These are phyloP conservation scores for Choreutis nemorana DNA, from an alignment of 2,888 invertebrate species.

Conservation along the genomic window DNA sequence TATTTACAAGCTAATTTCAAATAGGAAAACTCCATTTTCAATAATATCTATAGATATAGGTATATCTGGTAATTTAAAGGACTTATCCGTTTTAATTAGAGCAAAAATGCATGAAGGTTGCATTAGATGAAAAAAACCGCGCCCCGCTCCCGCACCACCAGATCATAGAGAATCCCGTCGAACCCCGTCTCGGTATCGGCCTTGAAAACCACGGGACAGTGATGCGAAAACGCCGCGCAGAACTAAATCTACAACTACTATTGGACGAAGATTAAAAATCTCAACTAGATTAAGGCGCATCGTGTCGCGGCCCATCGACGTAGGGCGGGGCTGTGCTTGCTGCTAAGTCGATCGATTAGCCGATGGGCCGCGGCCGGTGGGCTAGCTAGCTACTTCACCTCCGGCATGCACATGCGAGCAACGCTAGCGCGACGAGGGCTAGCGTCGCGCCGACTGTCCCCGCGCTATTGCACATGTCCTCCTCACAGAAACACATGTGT, in stretches of 20 bases:
- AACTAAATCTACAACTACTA: slow-evolving; percentile 41
- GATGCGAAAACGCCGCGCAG: slow-evolving; percentile 26
- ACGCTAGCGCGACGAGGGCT: slow-evolving; percentile 28
- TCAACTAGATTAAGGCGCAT: too few relatives aligned
- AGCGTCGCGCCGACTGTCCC: slow-evolving; percentile 27
- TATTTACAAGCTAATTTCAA: slow-evolving; percentile 34
- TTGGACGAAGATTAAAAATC: slow-evolving; percentile 54
- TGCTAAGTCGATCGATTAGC: slow-evolving; percentile 32
- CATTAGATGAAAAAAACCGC: slow-evolving; percentile 26
- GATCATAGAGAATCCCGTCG: slow-evolving; percentile 13
- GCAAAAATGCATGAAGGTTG: slow-evolving; percentile 30
- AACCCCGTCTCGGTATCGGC: slow-evolving; percentile 10
- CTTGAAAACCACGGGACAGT: slow-evolving; percentile 38
- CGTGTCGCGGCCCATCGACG: too few relatives aligned
- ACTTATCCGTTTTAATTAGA: slow-evolving; percentile 19
- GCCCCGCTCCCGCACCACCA: slow-evolving; percentile 41
- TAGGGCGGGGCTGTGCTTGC: slow-evolving; percentile 24
- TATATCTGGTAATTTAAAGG: slow-evolving; percentile 4
- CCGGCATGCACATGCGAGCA: slow-evolving; percentile 55
- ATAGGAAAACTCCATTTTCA: slow-evolving; percentile 11
- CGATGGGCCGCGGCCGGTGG: slow-evolving; percentile 6
- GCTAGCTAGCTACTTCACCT: slow-evolving; percentile 51
- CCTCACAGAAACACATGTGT: slow-evolving; percentile 98
- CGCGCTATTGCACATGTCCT: slow-evolving; percentile 88
- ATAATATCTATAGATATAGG: too few relatives aligned